Evolutionary conservation across 1,140 invertebrate species (phyloP), one percentile per base, ranked within the genome.

Genomic region (Drosophila elegans): DNA sequence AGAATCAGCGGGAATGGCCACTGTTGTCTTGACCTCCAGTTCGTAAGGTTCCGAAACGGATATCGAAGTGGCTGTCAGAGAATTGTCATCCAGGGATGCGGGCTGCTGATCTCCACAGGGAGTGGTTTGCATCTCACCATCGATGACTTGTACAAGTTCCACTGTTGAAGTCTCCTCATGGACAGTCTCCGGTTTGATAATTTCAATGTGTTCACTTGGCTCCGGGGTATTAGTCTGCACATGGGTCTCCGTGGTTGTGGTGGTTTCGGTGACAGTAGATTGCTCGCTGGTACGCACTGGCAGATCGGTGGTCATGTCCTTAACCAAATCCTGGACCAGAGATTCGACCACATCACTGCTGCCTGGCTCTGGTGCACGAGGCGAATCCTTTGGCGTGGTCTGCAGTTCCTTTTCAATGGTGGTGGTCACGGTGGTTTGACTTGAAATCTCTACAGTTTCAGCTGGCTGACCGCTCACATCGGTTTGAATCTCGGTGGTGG

Each of bases 21-120:
- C 93, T 71, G 94, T 93, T n/a, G 95, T 94, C 78, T 93, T 90
- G 25, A 95, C 93, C 72, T 95, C 94, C 5, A 95, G 91, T 90
- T 95, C 94, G 66, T 94, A 95, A 3, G 94, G 94, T 74, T 95
- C 95, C 55, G 94, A 94, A 4, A 76, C 45, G 5, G 55, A 93
- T 91, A 76, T 62, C 4, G 55, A 93, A 90, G 93, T 94, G 21
- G 82, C 55, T 0, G 81, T 78, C 12, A 91, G 32, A 0, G 91
- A 92, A 1, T 34, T 67, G 10, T 92, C 90, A 13, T 91, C 91
- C 0, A 83, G 53, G 0, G 85, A 69, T 0, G 45, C 36, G 0
- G 82, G 76, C 38, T 91, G 75, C 16, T 52, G 61, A 12, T 91
- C 79, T 21, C 78, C 56, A 34, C 88, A 74, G n/a, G 93, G 93